Percentiles rank a stretch among this genome's conserved stretches.
Conservation (phyloP, 1,140 invertebrate genomes). For the Camponotus vicinus region DNA sequence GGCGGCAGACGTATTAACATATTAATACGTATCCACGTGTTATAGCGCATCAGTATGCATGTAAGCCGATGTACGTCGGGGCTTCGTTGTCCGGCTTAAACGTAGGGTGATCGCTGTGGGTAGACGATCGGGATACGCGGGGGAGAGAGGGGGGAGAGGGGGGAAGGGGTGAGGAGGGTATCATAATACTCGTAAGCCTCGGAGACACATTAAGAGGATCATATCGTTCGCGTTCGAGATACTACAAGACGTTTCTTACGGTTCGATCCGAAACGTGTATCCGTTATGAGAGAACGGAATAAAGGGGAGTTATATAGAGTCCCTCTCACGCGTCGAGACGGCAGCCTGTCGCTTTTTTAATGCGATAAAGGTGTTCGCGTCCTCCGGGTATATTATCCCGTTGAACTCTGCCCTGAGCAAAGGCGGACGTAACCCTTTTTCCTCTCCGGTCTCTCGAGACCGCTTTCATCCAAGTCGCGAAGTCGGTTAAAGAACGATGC, state of each 20-base stretch:
- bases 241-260: constrained; percentile 71
- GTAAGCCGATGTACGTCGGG: constrained; percentile 79
- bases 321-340: constrained; percentile 44
- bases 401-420: constrained; percentile 25
- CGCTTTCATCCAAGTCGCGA: constrained; percentile 34
- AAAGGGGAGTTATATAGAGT: constrained; percentile 1
- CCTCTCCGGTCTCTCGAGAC: constrained; percentile 28
- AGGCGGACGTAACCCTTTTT: constrained; percentile 37
- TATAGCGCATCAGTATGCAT: constrained; percentile 80
- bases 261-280: constrained; percentile 71
- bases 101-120: constrained; percentile 48
- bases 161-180: constrained; percentile 63
- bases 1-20: constrained; percentile 67
- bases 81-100: constrained; percentile 80
- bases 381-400: constrained; percentile 35
- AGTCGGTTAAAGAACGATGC: neutral
- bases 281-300: constrained; percentile 34
- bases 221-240: constrained; percentile 81
- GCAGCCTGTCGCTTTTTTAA: constrained; percentile 65
- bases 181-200: constrained; percentile 83
- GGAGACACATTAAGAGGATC: constrained; percentile 83
- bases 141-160: constrained; percentile 4
- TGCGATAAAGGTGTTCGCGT: constrained; percentile 68
- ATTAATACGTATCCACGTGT: constrained; percentile 73
- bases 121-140: constrained; percentile 10